Evolutionary conservation across 2,888 invertebrate species (phyloP).

Genomic region (Mystacides longicornis): DNA sequence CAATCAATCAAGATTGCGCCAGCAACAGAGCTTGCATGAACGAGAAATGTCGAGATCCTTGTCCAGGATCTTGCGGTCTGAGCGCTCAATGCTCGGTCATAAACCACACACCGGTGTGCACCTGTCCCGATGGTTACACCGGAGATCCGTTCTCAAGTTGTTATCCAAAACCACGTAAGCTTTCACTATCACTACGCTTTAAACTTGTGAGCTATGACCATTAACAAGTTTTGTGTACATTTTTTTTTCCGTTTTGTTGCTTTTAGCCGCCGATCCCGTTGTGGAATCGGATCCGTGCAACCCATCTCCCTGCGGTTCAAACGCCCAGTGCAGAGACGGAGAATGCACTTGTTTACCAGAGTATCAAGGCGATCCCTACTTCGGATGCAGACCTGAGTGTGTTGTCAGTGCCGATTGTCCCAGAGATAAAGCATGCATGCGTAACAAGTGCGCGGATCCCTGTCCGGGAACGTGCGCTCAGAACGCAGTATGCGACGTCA

Average conservation of each 20-base stretch:
- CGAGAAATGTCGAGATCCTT: conserved; percentile 60
- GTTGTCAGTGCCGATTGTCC: conserved; percentile 72
- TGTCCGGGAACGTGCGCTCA: conserved; percentile 64
- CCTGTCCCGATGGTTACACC: conserved; percentile 50
- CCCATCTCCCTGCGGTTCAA: conserved; percentile 62
- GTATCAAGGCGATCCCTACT: conserved; percentile 71
- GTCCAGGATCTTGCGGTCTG: conserved; percentile 60
- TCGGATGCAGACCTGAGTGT: conserved; percentile 76
- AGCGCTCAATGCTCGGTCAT: conserved; percentile 52
- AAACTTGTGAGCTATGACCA: no score
- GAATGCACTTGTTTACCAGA: conserved; percentile 68
- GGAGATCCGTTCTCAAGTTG: conserved; percentile 56
- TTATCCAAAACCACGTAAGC: conserved; percentile 41
- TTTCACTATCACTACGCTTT: no score
- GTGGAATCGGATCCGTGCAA: conserved; percentile 52
- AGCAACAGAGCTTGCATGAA: conserved; percentile 57
- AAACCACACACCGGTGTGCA: conserved; percentile 57
- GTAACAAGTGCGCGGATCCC: conserved; percentile 62
- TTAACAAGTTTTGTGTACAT: conserved; percentile 21
- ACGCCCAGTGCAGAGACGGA: conserved; percentile 60
- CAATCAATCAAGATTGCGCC: conserved; percentile 59
- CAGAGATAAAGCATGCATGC: conserved; percentile 65
- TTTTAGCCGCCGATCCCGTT: conserved; percentile 13
- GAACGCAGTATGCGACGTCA: conserved; percentile 50
- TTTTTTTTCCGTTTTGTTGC: conserved; percentile 14